These are phyloP conservation scores for Okapia johnstoni DNA, from an alignment of 2,113 vertebrate species.

Conservation along the genomic window DNA sequence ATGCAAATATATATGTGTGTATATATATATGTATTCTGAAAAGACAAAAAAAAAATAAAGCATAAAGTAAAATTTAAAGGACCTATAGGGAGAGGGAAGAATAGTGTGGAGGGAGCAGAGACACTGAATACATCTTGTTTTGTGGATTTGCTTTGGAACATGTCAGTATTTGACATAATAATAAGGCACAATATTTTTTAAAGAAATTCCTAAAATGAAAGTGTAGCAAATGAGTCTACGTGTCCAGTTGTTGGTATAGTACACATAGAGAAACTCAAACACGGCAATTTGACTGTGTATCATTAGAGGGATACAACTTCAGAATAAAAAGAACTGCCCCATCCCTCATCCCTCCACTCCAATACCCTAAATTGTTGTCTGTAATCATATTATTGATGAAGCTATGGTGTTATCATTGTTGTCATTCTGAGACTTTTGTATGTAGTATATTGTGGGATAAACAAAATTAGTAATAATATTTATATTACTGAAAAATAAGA, in stretches of 20 bases:
- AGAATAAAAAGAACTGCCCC: background rate
- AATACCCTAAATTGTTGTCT: background rate
- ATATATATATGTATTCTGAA: background rate
- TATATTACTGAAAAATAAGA: background rate
- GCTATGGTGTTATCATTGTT: background rate
- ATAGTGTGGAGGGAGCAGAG: background rate
- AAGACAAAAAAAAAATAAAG: background rate
- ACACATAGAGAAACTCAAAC: background rate
- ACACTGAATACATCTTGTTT: background rate
- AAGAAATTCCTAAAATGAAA: background rate
- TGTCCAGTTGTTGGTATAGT: background rate
- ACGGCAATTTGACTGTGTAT: background rate
- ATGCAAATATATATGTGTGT: background rate
- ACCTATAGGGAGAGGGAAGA: background rate
- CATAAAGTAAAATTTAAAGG: background rate
- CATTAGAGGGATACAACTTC: background rate
- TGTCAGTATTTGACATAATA: background rate
- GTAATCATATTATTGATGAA: background rate
- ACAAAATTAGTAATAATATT: background rate
- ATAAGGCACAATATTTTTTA: background rate
- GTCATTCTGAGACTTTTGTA: background rate
- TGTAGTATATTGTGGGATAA: background rate
- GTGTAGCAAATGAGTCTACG: background rate
- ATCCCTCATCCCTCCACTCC: fast-evolving
- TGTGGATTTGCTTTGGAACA: background rate